Conservation (phyloP, 2,113 vertebrate genomes). For the Mormyrus iriodes region DNA sequence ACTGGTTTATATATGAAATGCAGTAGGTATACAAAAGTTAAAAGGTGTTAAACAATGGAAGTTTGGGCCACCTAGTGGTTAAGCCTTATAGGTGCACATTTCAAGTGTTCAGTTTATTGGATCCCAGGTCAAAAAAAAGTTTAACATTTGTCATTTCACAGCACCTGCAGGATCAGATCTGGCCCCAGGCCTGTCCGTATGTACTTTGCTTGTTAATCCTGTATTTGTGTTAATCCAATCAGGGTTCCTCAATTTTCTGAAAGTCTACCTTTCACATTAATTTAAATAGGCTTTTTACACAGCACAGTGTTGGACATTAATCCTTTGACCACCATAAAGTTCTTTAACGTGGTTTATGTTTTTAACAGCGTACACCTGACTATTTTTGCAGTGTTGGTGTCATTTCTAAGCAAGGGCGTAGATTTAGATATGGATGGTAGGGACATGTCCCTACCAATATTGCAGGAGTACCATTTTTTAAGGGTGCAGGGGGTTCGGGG, state of each 20-base stretch:
- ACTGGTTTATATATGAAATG: neutral
- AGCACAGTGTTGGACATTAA: neutral
- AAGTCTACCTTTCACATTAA: neutral
- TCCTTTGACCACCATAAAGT: neutral
- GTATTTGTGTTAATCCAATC: neutral
- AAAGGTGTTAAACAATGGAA: neutral
- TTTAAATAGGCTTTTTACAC: neutral
- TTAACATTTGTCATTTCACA: neutral
- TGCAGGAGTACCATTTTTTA: too few species aligned
- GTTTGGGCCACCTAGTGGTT: conserved; percentile 23
- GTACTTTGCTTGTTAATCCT: neutral
- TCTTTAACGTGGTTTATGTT: too few species aligned
- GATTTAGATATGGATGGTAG: too few species aligned
- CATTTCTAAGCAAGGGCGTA: too few species aligned
- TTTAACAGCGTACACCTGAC: too few species aligned
- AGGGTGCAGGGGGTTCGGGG: too few species aligned
- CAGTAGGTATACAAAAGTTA: neutral
- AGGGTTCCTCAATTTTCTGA: neutral
- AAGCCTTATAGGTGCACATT: neutral
- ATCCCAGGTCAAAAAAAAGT: neutral
- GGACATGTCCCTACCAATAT: neutral
- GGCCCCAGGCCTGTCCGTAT: neutral
- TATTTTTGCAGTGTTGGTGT: too few species aligned
- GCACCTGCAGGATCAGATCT: neutral
- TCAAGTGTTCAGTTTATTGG: neutral